Base-by-base conservation (phyloP, 2,888 invertebrate genomes). In the Oscheius sp. region DNA sequence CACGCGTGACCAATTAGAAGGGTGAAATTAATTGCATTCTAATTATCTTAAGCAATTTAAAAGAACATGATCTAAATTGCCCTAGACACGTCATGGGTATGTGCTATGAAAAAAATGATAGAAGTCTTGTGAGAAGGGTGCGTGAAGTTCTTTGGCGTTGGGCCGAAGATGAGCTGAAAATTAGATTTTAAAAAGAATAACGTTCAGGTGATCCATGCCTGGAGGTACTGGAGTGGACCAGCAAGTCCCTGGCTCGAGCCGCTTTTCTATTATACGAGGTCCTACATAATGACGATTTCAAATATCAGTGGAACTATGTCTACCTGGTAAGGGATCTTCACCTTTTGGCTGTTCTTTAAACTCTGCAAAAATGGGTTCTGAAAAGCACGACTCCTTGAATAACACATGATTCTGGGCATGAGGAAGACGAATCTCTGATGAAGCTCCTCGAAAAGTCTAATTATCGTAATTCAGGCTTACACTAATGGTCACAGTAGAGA, bases 261-360 rank as follows among this genome's bases (percentile, higher is more conserved):
- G 12, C 46, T 80, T 10, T 84, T 82, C 74, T 84, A 84, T 83
- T 72, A 76, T 27, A 77, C 82, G n/a, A 72, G 80, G 25, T 80
- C 82, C 5, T 83, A 78, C 69, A 71, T 82, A 48, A 82, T 84
- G 70, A 81, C 78, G 20, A 69, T 83, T n/a, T 83, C 82, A n/a
- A 84, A 84, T 55, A 80, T 84, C 46, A 78, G 81, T 52, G 84
- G 84, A 34, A 84, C 84, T 3, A 72, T 84, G 69, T 78, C 82
- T 4, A 84, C 84, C 5, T 84, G 84, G 82, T 81, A 65, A 65
- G 50, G 37, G 15, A 37, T 10, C 8, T 37, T 37, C 15, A 10
- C 15, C 37, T 15, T 42, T 42, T 12, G 42, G 42, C 4, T 15
- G 52, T 52, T 52, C 52, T 52, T 10, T 52, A 29, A 23, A 27